Evolutionary conservation across 2,797 vertebrate species (phyloP).

Genomic region (Florisuga fusca): DNA sequence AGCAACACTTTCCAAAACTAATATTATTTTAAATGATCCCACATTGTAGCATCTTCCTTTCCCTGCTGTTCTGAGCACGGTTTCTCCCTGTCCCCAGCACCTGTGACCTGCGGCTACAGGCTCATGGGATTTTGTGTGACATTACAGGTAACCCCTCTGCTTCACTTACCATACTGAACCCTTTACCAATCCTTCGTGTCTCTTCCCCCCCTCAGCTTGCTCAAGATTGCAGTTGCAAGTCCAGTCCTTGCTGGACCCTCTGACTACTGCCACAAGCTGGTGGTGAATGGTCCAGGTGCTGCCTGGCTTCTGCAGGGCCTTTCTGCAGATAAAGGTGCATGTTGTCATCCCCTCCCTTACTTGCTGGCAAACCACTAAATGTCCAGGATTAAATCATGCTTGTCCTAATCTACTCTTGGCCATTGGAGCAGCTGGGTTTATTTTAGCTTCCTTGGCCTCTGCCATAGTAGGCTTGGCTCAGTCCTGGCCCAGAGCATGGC

Average conservation of each 20-base stretch:
- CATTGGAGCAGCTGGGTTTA: neutral
- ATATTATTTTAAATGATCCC: neutral
- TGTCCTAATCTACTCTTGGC: rapidly evolving
- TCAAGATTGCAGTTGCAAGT: neutral
- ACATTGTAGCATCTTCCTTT: neutral
- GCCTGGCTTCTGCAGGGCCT: neutral
- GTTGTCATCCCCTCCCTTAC: neutral
- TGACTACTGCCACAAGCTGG: neutral
- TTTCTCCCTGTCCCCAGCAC: neutral
- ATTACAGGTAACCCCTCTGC: neutral
- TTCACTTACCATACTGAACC: neutral
- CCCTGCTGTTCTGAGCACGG: neutral
- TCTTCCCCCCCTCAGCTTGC: neutral
- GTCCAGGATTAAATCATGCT: neutral
- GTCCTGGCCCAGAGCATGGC: neutral
- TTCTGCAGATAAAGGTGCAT: neutral
- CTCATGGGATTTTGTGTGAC: neutral
- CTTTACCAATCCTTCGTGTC: rapidly evolving
- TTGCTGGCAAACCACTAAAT: neutral
- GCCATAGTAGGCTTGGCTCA: neutral
- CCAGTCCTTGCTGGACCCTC: neutral
- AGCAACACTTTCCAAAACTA: neutral
- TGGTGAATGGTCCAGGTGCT: neutral
- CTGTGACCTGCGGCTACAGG: neutral
- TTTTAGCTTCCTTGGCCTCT: conserved; percentile 3